Evolutionary conservation across 2,888 invertebrate species (phyloP).

Genomic region (Perizoma affinitatum): DNA sequence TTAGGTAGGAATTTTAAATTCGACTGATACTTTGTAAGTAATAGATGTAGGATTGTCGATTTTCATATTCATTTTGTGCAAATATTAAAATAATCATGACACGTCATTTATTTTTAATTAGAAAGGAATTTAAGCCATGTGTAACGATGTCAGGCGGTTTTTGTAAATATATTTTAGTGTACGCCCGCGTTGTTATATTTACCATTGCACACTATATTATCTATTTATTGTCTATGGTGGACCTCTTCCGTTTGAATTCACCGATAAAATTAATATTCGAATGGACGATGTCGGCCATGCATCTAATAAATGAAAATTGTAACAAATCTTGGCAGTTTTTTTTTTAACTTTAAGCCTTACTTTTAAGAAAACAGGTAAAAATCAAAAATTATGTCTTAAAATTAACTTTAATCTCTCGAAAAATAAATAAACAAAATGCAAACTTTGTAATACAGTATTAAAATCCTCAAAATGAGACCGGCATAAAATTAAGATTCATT

Average conservation of each 20-base stretch:
- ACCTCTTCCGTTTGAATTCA: slow-evolving; percentile 80
- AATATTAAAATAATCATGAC: slow-evolving; percentile 17
- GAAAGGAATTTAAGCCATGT: slow-evolving; percentile 45
- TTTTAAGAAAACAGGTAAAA: slow-evolving; percentile 4
- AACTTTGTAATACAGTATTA: slow-evolving; percentile 61
- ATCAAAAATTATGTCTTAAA: slow-evolving; percentile 58
- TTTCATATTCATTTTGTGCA: slow-evolving; percentile 35
- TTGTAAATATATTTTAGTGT: slow-evolving; percentile 73
- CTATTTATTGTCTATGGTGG: slow-evolving; percentile 78
- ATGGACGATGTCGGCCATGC: slow-evolving; percentile 80
- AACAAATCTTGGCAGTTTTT: slow-evolving; percentile 12
- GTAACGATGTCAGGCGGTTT: slow-evolving; percentile 53
- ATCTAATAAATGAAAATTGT: slow-evolving; percentile 55
- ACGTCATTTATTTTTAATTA: slow-evolving; percentile 24
- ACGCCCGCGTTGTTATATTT: slow-evolving; percentile 57
- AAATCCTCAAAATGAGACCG: slow-evolving; percentile 65
- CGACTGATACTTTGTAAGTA: slow-evolving; percentile 81
- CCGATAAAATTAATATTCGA: slow-evolving; percentile 50
- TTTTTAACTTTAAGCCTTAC: neutral
- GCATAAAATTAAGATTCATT: slow-evolving; percentile 67
- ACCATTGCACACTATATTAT: slow-evolving; percentile 56
- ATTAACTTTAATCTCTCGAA: slow-evolving; percentile 81
- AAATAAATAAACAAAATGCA: slow-evolving; percentile 81
- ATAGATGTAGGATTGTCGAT: slow-evolving; percentile 47
- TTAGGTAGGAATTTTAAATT: slow-evolving; percentile 65